phyloP scores from a whole-genome alignment of 2,888 invertebrate species.

The Synergus itoensis region DNA sequence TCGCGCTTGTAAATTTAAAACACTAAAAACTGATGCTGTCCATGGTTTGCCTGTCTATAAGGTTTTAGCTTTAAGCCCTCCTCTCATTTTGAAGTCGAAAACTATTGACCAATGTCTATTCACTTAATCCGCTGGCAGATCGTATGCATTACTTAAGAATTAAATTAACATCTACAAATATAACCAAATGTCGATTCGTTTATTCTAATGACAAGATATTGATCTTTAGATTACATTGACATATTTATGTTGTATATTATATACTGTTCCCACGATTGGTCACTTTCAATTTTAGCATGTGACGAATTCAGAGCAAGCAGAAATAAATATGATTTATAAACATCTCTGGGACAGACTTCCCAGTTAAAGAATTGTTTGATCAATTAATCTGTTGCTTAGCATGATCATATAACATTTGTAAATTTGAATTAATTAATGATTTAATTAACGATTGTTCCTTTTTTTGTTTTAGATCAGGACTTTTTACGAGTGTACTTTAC shows the following conservation, averaged over 20 bases:
- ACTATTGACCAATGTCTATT: conserved; percentile 20
- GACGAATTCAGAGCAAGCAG: neutral
- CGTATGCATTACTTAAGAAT: conserved; percentile 5
- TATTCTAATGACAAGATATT: conserved; percentile 3
- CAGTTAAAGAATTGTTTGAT: too few species aligned
- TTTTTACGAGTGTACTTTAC: neutral
- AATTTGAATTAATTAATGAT: neutral
- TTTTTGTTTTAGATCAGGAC: conserved; percentile 14
- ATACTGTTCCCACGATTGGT: neutral
- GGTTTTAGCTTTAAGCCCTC: conserved; percentile 24
- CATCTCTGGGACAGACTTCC: too few species aligned
- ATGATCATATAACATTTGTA: too few species aligned
- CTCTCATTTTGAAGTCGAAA: neutral
- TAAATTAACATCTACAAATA: conserved; percentile 28
- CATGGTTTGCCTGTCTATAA: conserved; percentile 13
- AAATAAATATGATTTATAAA: neutral
- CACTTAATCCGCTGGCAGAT: neutral
- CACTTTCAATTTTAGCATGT: neutral
- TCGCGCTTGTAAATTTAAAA: conserved; percentile 7
- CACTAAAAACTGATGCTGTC: conserved; percentile 14
- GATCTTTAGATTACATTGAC: neutral
- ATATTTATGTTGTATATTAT: neutral
- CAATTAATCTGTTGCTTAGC: too few species aligned
- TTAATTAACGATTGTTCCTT: neutral
- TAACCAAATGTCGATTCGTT: conserved; percentile 8